phyloP scores from a whole-genome alignment of 2,113 vertebrate species.

The Cynoglossus semilaevis region DNA sequence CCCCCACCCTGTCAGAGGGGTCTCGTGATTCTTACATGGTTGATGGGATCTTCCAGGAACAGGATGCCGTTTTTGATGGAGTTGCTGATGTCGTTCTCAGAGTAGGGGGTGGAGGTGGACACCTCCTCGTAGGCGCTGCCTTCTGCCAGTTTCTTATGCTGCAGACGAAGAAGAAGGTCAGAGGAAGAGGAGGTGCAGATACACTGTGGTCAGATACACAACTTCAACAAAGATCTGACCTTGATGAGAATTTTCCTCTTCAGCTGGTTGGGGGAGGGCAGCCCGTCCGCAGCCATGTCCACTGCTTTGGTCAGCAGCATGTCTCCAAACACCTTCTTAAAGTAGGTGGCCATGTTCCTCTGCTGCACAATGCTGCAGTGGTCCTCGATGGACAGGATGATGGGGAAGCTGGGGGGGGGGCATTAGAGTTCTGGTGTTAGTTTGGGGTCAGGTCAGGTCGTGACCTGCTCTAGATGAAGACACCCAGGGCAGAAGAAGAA shows the following conservation, averaged over 20 bases:
- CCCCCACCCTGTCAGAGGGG: no score
- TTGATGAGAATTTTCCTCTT: slow-evolving; percentile 98
- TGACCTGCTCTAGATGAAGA: no score
- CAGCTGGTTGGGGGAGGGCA: slow-evolving; percentile 95
- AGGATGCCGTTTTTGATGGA: slow-evolving; percentile 98
- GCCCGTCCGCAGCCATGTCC: slow-evolving; percentile 89
- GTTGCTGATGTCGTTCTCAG: slow-evolving; percentile 98
- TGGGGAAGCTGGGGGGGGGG: slow-evolving; percentile 79
- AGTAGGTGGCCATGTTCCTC: slow-evolving; percentile 92
- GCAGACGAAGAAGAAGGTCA: neutral
- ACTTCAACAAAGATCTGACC: slow-evolving; percentile 77
- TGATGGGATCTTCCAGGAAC: slow-evolving; percentile 95
- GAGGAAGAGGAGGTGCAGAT: neutral
- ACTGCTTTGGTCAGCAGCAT: slow-evolving; percentile 95
- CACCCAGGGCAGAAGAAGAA: no score
- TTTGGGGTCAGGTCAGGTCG: neutral
- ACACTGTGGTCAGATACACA: no score
- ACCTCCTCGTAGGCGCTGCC: slow-evolving; percentile 96
- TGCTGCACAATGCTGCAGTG: slow-evolving; percentile 99
- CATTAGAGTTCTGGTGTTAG: no score
- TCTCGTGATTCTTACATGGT: slow-evolving; percentile 77
- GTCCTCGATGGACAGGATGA: slow-evolving; percentile 97
- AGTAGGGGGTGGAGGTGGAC: slow-evolving; percentile 88
- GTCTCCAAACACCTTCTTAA: slow-evolving; percentile 95
- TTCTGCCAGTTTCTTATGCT: slow-evolving; percentile 99